Evolutionary conservation across 1,140 invertebrate genomes (phyloP), one percentile per base, ranked within the genome.

Genomic region (Nixonia krombeini): DNA sequence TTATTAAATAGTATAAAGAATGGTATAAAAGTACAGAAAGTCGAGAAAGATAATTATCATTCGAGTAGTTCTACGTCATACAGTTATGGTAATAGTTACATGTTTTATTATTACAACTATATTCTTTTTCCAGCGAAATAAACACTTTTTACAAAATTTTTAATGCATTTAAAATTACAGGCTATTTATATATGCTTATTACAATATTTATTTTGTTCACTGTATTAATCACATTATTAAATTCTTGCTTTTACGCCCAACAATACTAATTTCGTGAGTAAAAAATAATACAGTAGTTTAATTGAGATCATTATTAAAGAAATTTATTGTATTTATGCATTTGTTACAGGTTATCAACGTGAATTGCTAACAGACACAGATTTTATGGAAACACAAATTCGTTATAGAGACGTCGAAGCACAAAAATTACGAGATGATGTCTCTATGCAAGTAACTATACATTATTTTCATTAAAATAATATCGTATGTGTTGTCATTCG

Each of bases 351-450:
- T 58, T 69, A 69, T 58, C 66, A 69, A 26, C 57, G 59, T 17
- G 59, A 69, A 50, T 17, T 40, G 31, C 31, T 53, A 31, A 46
- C 52, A 1, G 47, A 44, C 40, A 7, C 18, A 45, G 4, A 33
- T 37, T n/a, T 25, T 33, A 1, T 51, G n/a, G 25, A 40, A 33
- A 41, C 26, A 46, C 65, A 28, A 63, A 1, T 45, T n/a, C 45
- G 62, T 7, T 79, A 75, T 9, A 78, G 49, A 70, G 82, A 84
- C n/a, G 26, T 84, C 8, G 82, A 84, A 53, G 78, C 80, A 4
- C 80, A 83, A 26, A 75, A 63, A 53, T 52, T 75, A 8, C 65
- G 76, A n/a, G 82, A 83, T 52, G 82, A 84, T 16, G 82, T 82
- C 1, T 82, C 82, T 0, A 83, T 80, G 37, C 81, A 83, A 62